These are phyloP conservation scores for Avahi laniger DNA, from an alignment of 2,797 vertebrate genomes.

Conservation along the genomic window DNA sequence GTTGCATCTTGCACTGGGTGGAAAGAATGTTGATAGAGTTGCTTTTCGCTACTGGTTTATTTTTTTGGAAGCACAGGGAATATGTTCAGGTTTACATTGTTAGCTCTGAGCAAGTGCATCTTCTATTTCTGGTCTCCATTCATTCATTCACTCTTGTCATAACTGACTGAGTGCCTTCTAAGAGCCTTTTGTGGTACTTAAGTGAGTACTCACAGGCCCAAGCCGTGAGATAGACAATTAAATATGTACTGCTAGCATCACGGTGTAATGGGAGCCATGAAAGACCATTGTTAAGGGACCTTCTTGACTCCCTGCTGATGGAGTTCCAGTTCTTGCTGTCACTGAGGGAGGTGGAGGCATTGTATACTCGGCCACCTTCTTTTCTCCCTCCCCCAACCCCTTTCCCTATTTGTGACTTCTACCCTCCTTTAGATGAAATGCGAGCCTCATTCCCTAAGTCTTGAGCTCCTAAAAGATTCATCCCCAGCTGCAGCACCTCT, in stretches of 20 bases:
- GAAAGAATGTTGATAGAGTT: background rate
- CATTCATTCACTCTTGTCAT: background rate
- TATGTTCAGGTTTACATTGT: background rate
- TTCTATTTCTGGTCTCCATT: background rate
- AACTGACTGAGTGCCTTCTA: background rate
- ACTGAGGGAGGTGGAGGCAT: background rate
- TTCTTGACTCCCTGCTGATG: background rate
- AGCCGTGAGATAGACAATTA: background rate
- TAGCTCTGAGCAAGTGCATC: background rate
- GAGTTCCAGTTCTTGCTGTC: background rate
- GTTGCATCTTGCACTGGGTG: conserved; percentile 1
- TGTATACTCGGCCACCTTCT: background rate
- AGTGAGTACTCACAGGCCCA: background rate
- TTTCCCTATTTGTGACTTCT: background rate
- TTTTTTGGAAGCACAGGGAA: background rate
- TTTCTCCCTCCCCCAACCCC: background rate
- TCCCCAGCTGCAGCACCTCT: background rate
- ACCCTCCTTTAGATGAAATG: background rate
- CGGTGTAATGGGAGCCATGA: background rate
- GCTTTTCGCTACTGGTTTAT: background rate
- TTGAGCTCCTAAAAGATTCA: background rate
- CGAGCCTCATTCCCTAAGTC: background rate
- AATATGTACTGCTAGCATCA: background rate
- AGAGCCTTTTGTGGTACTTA: background rate
- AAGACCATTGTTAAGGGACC: background rate